phyloP scores from a whole-genome alignment of 2,888 invertebrate species.

The Phyllotreta cruciferae region DNA sequence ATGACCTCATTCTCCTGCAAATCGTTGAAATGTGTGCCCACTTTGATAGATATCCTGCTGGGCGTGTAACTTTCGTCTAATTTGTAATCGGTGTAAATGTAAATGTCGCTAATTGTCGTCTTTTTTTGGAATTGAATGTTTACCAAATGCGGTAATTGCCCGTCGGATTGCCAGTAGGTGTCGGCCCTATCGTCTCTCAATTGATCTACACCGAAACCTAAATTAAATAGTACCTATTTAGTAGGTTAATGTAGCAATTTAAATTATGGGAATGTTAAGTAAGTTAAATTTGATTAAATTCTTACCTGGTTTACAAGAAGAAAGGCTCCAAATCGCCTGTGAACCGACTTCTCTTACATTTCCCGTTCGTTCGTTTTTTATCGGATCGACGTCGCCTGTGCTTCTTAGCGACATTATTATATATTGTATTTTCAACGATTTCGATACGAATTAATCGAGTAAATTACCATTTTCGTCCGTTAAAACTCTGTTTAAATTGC shows the following conservation, averaged over 20 bases:
- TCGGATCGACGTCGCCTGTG: slow-evolving; percentile 49
- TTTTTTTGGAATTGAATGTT: slow-evolving; percentile 96
- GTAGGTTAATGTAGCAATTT: background rate
- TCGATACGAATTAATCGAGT: too few relatives aligned
- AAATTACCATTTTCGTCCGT: too few relatives aligned
- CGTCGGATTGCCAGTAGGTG: slow-evolving; percentile 99
- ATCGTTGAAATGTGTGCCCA: slow-evolving; percentile 96
- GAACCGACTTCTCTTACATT: slow-evolving; percentile 58
- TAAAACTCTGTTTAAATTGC: too few relatives aligned
- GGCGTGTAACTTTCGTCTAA: slow-evolving; percentile 99
- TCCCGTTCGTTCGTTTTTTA: slow-evolving; percentile 56
- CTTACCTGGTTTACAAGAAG: slow-evolving; percentile 95
- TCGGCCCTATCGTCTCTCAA: slow-evolving; percentile 94
- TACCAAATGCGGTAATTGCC: slow-evolving; percentile 95
- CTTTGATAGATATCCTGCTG: slow-evolving; percentile 89
- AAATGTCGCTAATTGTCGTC: slow-evolving; percentile 93
- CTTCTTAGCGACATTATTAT: slow-evolving; percentile 45
- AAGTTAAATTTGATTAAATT: background rate
- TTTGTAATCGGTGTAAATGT: slow-evolving; percentile 97
- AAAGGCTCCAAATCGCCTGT: slow-evolving; percentile 91
- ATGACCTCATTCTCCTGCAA: slow-evolving; percentile 94
- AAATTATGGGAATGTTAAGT: background rate
- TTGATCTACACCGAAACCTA: slow-evolving; percentile 97
- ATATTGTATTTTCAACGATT: too few relatives aligned
- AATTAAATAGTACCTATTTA: too few relatives aligned